A percentile compares a stretch with the other conserved stretches of the same genome.
Evolutionary conservation across 2,113 vertebrate genomes (phyloP).

Genomic region (Barbus barbus): DNA sequence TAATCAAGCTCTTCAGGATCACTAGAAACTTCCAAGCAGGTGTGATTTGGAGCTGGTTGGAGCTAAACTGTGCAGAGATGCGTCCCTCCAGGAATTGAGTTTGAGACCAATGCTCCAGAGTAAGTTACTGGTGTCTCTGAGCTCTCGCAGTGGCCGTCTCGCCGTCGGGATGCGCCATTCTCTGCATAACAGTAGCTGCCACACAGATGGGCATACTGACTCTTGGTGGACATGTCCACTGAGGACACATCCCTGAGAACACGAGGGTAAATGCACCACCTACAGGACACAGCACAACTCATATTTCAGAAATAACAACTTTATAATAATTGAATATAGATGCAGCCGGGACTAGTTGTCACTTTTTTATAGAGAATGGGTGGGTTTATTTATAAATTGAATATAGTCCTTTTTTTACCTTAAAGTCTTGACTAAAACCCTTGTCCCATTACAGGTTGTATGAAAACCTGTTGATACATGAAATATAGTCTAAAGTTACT

Average conservation of each 20-base stretch:
- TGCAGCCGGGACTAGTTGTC: background rate
- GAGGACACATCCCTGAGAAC: conserved; percentile 85
- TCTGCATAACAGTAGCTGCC: conserved; percentile 89
- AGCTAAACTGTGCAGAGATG: no score
- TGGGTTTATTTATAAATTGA: background rate
- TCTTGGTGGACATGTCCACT: conserved; percentile 79
- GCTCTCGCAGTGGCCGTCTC: conserved; percentile 87
- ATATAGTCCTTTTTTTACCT: background rate
- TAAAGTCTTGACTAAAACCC: background rate
- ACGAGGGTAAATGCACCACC: conserved; percentile 87
- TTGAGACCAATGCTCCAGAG: no score
- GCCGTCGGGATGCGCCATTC: conserved; percentile 90
- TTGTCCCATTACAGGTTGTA: background rate
- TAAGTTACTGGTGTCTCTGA: conserved; percentile 56
- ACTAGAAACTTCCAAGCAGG: no score
- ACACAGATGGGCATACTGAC: conserved; percentile 88
- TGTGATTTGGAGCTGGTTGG: no score
- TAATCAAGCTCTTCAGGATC: no score
- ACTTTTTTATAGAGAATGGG: no score
- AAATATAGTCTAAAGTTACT: background rate
- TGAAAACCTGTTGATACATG: background rate
- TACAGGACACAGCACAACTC: conserved; percentile 56
- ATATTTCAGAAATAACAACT: background rate
- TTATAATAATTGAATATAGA: background rate
- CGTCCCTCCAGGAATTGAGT: no score